These are phyloP conservation scores for Cinclus cinclus DNA, from an alignment of 2,113 vertebrate species.

Conservation along the genomic window DNA sequence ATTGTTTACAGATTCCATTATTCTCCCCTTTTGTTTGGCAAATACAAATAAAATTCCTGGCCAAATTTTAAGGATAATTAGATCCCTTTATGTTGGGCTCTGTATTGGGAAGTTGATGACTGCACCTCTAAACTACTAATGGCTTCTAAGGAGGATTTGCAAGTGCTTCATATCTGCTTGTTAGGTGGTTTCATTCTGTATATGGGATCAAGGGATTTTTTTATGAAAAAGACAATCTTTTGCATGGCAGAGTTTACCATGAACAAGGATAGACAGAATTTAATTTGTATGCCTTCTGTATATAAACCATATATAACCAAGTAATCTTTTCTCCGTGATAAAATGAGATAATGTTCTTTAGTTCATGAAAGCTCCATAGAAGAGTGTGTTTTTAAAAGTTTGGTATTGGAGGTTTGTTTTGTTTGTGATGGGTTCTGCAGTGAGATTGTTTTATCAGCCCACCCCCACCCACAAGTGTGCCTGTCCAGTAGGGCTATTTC, in stretches of 20 bases:
- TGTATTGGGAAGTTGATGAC: neutral
- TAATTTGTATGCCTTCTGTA: neutral
- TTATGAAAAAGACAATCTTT: neutral
- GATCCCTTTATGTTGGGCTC: neutral
- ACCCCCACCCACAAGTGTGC: neutral
- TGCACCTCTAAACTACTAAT: neutral
- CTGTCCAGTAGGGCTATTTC: neutral
- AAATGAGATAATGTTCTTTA: neutral
- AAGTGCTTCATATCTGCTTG: neutral
- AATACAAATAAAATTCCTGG: slow-evolving; percentile 5
- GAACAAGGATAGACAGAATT: neutral
- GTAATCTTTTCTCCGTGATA: neutral
- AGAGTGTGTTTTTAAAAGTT: neutral
- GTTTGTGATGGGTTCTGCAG: neutral
- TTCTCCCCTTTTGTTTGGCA: neutral
- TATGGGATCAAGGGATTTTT: neutral
- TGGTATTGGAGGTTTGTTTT: neutral
- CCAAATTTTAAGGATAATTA: slow-evolving; percentile 29
- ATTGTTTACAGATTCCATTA: slow-evolving; percentile 47
- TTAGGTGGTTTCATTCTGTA: neutral
- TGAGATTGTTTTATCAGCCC: neutral
- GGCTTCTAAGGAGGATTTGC: neutral
- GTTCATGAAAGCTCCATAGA: neutral
- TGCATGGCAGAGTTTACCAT: neutral
- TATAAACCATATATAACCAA: neutral